Percentiles rank a stretch among this genome's conserved stretches.
Conservation (phyloP, 2,113 vertebrate species). For the Paracanthobrama guichenoti region DNA sequence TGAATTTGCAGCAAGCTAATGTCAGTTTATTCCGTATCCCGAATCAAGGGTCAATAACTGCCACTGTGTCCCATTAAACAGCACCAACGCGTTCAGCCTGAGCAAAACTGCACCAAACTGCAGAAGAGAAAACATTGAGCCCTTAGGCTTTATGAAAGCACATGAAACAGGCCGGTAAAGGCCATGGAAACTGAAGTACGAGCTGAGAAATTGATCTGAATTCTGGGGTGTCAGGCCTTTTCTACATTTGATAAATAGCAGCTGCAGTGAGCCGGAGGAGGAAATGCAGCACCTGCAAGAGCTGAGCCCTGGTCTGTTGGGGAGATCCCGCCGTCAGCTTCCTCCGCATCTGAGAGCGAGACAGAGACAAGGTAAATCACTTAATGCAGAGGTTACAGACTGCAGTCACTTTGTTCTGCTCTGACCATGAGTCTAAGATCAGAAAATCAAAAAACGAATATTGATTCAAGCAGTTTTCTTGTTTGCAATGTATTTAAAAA, state of each 20-base stretch:
- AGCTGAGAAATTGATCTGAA: conserved; percentile 52
- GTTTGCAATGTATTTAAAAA: background rate
- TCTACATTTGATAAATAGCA: conserved; percentile 53
- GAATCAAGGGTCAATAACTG: conserved; percentile 44
- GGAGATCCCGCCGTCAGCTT: background rate
- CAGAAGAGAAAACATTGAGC: conserved; percentile 35
- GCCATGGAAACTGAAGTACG: conserved; percentile 40
- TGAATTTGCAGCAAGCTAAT: conserved; percentile 23
- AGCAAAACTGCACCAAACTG: conserved; percentile 26
- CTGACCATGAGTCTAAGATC: background rate
- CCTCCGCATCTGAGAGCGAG: conserved; percentile 31
- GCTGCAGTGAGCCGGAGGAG: conserved; percentile 36
- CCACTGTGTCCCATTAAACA: conserved; percentile 36
- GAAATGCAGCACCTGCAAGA: conserved; percentile 41
- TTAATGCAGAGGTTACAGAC: conserved; percentile 1
- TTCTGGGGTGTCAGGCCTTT: conserved; percentile 43
- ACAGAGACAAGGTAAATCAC: conserved; percentile 18
- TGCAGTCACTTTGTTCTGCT: background rate
- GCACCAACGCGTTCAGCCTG: background rate
- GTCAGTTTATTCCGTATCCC: conserved; percentile 22
- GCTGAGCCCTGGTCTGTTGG: conserved; percentile 23
- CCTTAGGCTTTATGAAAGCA: conserved; percentile 23
- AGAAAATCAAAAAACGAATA: background rate
- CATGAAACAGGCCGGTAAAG: conserved; percentile 32
- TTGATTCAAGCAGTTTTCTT: background rate